Evolutionary conservation across 2,888 invertebrate genomes (phyloP).

Genomic region (Cyrtodaria siliqua): DNA sequence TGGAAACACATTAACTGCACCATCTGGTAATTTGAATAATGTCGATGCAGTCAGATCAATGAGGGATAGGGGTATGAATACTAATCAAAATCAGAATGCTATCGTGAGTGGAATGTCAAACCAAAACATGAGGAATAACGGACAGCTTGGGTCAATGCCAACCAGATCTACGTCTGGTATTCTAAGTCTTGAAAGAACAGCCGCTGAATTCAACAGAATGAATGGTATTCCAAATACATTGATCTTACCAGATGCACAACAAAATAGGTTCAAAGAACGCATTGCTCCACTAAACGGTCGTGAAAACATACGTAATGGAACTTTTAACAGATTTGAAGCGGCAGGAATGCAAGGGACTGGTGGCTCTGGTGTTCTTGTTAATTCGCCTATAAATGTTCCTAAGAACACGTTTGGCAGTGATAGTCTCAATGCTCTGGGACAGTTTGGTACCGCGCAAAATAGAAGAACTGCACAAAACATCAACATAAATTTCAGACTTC

Average conservation of each 20-base stretch:
- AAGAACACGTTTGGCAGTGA: no score
- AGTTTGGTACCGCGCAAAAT: no score
- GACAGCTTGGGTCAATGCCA: no score
- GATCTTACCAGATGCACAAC: constrained; percentile 7
- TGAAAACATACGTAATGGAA: not conserved
- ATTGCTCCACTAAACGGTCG: no score
- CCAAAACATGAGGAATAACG: no score
- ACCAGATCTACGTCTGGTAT: not conserved
- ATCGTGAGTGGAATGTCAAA: no score
- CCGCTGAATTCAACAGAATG: not conserved
- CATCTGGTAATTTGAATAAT: not conserved
- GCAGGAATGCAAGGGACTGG: not conserved
- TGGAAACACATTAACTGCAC: not conserved
- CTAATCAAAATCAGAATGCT: no score
- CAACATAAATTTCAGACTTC: constrained; percentile 12
- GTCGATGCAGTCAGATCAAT: not conserved
- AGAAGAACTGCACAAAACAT: no score
- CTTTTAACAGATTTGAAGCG: not conserved
- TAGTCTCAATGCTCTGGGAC: not conserved
- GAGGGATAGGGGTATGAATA: not conserved
- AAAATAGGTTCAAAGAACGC: not conserved
- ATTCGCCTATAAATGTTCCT: not conserved
- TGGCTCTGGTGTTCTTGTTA: constrained; percentile 5
- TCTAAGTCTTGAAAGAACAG: constrained; percentile 20
- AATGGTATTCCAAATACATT: constrained; percentile 19